phyloP scores from a whole-genome alignment of 1,140 invertebrate species.

The Ceratosolen fusciceps region DNA sequence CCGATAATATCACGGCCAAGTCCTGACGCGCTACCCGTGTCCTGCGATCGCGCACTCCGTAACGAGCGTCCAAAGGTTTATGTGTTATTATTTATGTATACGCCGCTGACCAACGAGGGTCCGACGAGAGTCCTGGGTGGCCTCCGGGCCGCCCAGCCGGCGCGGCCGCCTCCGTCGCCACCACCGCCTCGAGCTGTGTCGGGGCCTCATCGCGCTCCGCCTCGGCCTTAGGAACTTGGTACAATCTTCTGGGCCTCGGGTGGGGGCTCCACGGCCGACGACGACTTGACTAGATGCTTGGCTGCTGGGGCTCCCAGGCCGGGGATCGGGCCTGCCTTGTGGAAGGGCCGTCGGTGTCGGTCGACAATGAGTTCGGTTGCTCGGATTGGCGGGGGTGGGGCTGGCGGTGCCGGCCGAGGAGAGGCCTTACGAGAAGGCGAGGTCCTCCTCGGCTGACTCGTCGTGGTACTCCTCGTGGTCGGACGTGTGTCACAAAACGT shows the following conservation, averaged over 20 bases:
- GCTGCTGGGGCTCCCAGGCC: no score
- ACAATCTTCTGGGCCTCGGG: background rate
- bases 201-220: no score
- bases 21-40: no score
- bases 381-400: background rate
- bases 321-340: no score
- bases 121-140: background rate
- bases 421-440: constrained; percentile 66
- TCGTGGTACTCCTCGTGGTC: constrained; percentile 72
- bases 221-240: constrained; percentile 20
- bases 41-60: no score
- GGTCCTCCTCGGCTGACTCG: constrained; percentile 69
- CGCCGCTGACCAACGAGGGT: constrained; percentile 13
- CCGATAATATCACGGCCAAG: no score
- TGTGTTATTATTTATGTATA: no score
- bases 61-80: background rate
- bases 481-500: constrained; percentile 73
- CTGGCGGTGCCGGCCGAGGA: background rate
- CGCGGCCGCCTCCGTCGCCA: no score
- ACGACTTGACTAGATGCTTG: constrained; percentile 36
- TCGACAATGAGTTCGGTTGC: background rate
- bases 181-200: no score
- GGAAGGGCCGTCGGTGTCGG: background rate
- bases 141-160: background rate
- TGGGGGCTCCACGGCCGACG: background rate